Evolutionary conservation across 1,140 invertebrate species (phyloP), one percentile per base, ranked within the genome.

Genomic region (Drosophila cardini): DNA sequence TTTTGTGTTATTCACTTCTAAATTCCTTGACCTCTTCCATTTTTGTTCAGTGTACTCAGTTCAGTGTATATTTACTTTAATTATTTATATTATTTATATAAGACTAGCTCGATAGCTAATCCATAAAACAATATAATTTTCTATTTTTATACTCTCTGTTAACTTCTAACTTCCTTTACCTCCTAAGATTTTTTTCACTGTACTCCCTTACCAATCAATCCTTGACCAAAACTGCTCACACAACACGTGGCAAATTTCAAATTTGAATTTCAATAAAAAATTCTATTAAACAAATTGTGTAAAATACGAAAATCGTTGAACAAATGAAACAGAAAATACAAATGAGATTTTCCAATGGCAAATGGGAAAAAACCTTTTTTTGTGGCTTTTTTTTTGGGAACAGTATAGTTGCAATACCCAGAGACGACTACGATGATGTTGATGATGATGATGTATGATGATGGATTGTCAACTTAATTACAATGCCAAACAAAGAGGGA

Each of bases 381-480:
- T 34, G 30, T 13, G 21, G 21, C 21, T 26, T 26, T 21, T 30
- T n/a, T 16, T 53, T 30, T 61, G 30, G 56, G 73, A 77, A 58
- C 50, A 60, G 48, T 43, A 58, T 56, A 60, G 48, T 43, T 11
- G 55, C 32, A 32, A 18, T 16, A 21, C 18, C 18, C 13, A n/a
- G n/a, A n/a, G n/a, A n/a, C n/a, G n/a, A n/a, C n/a, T n/a, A n/a
- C n/a, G n/a, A 50, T 30, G 32, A 38, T 21, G 21, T 1, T 21
- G 21, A 21, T 81, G 82, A 77, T 78, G 73, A 83, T 87, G 84
- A 89, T 89, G 84, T 90, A 89, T 89, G 85, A 89, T 89, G 84
- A 89, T 89, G 85, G 84, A 89, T 89, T 84, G 80, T 80, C 84
- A 90, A 84, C 84, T 80, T 89, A 89, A 89, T 89, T 89, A 89